A percentile compares a stretch with the other conserved stretches of the same genome.
Evolutionary conservation across 1,140 invertebrate species (phyloP).

Genomic region (Dendrolimus punctatus): DNA sequence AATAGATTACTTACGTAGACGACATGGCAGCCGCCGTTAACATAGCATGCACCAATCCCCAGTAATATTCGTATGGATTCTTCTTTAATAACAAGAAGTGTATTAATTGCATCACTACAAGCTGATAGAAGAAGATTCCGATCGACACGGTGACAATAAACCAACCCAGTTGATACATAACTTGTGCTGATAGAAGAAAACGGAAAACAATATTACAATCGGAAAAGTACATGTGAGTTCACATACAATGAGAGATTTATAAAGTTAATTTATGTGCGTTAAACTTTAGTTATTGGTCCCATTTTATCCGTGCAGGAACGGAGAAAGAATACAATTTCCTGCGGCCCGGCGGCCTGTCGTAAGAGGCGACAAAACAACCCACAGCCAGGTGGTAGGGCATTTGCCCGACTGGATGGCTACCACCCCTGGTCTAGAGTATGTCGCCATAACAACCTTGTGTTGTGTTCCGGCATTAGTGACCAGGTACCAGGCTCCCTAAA

Average conservation of each 20-base stretch:
- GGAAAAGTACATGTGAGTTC: not conserved
- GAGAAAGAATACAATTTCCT: no score
- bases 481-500: no score
- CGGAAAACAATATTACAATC: not conserved
- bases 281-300: no score
- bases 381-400: no score
- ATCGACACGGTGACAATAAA: constrained; percentile 90
- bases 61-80: constrained; percentile 93
- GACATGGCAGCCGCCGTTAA: constrained; percentile 94
- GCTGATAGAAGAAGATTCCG: constrained; percentile 90
- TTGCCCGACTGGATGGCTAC: no score
- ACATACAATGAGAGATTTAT: not conserved
- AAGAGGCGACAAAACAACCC: no score
- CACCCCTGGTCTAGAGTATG: no score
- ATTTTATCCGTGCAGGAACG: no score
- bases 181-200: constrained; percentile 65
- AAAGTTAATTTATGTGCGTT: no score
- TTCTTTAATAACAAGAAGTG: constrained; percentile 88
- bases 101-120: constrained; percentile 86
- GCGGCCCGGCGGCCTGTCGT: no score
- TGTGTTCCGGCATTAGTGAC: no score
- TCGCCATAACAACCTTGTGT: no score
- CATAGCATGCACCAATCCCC: constrained; percentile 86
- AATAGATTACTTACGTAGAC: constrained; percentile 82
- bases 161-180: constrained; percentile 88